Evolutionary conservation across 2,113 vertebrate species (phyloP).

Genomic region (Suricata suricatta): DNA sequence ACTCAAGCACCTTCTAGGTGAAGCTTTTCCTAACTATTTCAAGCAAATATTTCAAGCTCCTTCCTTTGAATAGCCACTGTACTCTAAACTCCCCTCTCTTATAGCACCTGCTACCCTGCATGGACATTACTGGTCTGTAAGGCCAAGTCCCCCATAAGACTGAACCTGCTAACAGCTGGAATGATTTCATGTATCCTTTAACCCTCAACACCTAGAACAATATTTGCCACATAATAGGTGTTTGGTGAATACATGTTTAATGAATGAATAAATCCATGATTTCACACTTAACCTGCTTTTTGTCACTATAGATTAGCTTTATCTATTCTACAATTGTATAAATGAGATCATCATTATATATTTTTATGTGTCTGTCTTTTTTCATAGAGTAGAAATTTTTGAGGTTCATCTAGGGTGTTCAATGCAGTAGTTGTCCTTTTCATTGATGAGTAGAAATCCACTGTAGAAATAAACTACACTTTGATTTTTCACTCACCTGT

Average conservation of each 20-base stretch:
- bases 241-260: background rate
- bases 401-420: background rate
- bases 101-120: background rate
- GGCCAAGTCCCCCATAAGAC: background rate
- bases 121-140: background rate
- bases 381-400: background rate
- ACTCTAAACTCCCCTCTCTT: background rate
- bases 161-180: background rate
- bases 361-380: background rate
- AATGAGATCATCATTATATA: background rate
- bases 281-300: background rate
- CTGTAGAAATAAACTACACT: background rate
- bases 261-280: background rate
- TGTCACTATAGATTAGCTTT: background rate
- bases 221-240: background rate
- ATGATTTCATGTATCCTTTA: background rate
- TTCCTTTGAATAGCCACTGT: background rate
- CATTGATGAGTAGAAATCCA: background rate
- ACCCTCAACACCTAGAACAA: background rate
- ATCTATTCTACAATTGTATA: conserved; percentile 15
- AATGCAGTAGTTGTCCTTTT: background rate
- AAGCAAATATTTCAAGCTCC: background rate
- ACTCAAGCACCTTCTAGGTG: background rate
- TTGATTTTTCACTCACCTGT: background rate
- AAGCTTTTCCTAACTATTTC: background rate